Percentiles rank a stretch among this genome's conserved stretches.
These are phyloP conservation scores for Melanocharis versteri DNA, from an alignment of 2,113 vertebrate genomes.

Conservation along the genomic window DNA sequence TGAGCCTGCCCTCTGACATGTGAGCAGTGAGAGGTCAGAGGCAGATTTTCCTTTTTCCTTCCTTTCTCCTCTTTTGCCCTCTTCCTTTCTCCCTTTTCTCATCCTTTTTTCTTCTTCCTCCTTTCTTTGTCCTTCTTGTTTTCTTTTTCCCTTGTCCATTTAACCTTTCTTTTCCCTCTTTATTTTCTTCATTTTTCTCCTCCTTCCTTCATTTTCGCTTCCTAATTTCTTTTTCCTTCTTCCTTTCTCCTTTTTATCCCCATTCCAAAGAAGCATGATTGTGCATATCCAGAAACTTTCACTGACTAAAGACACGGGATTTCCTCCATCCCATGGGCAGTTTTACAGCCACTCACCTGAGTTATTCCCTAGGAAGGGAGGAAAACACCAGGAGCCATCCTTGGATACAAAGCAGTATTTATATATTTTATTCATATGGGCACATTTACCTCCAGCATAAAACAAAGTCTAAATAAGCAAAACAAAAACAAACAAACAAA, in stretches of 20 bases:
- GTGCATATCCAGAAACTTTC: background rate
- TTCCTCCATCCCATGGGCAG: fast-evolving
- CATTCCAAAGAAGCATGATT: background rate
- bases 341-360: background rate
- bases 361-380: background rate
- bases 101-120: background rate
- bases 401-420: slow-evolving; percentile 78
- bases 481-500: background rate
- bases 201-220: background rate
- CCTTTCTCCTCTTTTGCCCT: too few relatives aligned
- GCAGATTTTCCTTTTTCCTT: background rate
- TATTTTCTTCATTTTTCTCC: background rate
- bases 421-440: slow-evolving; percentile 77
- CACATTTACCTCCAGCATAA: slow-evolving; percentile 65
- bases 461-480: slow-evolving; percentile 55
- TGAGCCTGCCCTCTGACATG: background rate
- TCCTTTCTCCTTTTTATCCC: background rate
- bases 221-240: background rate
- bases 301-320: fast-evolving
- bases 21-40: background rate
- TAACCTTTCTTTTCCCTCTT: background rate
- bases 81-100: background rate
- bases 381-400: slow-evolving; percentile 39
- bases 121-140: background rate
- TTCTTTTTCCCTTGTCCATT: background rate